These are phyloP conservation scores for Reticulitermes speratus DNA, from an alignment of 1,140 invertebrate species.

Conservation along the genomic window DNA sequence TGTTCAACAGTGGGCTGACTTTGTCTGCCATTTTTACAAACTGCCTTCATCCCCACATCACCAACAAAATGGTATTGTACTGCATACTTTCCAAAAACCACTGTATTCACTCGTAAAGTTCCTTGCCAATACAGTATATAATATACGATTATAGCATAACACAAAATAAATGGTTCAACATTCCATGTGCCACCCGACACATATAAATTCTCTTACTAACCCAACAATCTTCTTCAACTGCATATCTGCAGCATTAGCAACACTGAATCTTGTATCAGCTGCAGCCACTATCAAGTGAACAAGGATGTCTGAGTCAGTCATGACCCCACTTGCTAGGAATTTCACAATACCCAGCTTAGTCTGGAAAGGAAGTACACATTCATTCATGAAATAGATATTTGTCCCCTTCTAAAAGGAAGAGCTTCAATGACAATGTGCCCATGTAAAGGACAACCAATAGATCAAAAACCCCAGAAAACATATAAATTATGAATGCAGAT, in stretches of 20 bases:
- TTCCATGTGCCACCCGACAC: too few species aligned
- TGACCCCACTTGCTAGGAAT: constrained; percentile 75
- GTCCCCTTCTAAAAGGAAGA: background rate
- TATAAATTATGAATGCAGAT: too few species aligned
- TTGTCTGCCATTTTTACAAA: too few species aligned
- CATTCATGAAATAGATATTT: background rate
- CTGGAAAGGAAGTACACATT: constrained; percentile 44
- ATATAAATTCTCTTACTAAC: constrained; percentile 47
- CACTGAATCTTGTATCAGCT: constrained; percentile 80
- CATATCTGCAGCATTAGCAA: constrained; percentile 74
- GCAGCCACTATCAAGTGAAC: constrained; percentile 79
- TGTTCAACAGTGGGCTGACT: too few species aligned
- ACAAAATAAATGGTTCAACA: too few species aligned
- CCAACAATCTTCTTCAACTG: constrained; percentile 70
- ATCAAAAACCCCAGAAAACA: background rate
- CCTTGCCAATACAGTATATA: too few species aligned
- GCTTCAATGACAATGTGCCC: constrained; percentile 19
- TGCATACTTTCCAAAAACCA: too few species aligned
- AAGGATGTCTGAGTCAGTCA: constrained; percentile 71
- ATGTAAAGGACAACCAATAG: constrained; percentile 36
- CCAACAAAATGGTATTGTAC: too few species aligned
- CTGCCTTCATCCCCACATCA: too few species aligned
- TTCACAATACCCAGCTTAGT: constrained; percentile 79
- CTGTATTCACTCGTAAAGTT: too few species aligned
- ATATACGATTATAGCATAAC: too few species aligned